Percentiles rank a stretch among this genome's conserved stretches.
phyloP scores from a whole-genome alignment of 2,113 vertebrate genomes.

The Scophthalmus maximus region DNA sequence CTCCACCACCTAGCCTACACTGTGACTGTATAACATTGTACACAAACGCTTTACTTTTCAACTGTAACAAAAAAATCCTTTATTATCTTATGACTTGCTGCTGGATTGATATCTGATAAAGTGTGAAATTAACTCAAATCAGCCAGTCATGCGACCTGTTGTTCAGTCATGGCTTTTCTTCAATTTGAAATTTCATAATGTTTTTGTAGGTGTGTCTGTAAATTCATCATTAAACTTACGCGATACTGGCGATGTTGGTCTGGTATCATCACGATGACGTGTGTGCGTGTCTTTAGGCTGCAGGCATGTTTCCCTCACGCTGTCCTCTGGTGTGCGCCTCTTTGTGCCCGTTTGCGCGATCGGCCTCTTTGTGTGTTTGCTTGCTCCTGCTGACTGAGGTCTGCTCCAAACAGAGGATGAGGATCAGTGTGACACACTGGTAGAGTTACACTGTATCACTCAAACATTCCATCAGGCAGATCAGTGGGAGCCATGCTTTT shows the following conservation, averaged over 20 bases:
- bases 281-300: slow-evolving; percentile 4
- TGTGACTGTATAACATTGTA: not conserved
- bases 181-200: not conserved
- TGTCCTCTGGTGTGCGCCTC: slow-evolving; percentile 5
- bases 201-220: not conserved
- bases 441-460: not conserved
- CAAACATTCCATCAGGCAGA: not conserved
- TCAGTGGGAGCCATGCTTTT: not conserved
- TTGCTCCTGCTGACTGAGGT: slow-evolving; percentile 11
- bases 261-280: not conserved
- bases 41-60: not conserved
- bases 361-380: not conserved
- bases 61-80: not conserved
- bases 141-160: slow-evolving; percentile 13
- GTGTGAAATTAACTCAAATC: slow-evolving; percentile 22
- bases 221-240: slow-evolving; percentile 10
- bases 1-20: too few species aligned
- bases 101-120: not conserved
- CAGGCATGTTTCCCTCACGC: not conserved
- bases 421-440: not conserved
- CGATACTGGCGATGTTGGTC: not conserved
- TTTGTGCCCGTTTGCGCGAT: not conserved
- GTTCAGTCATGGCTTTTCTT: not conserved
- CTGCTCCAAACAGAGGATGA: slow-evolving; percentile 26
- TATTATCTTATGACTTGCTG: slow-evolving; percentile 32